phyloP scores from a whole-genome alignment of 2,113 vertebrate genomes.

The Stegastes partitus region DNA sequence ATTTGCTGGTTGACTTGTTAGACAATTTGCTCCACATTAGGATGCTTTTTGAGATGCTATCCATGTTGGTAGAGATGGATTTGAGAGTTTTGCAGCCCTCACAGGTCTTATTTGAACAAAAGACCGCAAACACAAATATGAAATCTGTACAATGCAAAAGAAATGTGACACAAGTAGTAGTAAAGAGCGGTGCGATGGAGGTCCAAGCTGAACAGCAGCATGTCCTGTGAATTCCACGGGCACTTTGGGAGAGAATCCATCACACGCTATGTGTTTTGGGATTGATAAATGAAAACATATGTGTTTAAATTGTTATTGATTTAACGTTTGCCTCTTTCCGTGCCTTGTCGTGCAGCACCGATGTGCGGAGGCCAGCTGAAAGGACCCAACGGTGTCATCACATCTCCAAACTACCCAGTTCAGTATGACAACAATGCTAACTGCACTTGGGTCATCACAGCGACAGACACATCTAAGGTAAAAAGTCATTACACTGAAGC shows the following conservation, averaged over 20 bases:
- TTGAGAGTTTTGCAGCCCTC: neutral
- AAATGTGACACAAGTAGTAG: neutral
- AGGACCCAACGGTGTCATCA: slow-evolving; percentile 93
- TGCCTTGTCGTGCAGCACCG: slow-evolving; percentile 84
- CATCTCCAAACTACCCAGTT: slow-evolving; percentile 97
- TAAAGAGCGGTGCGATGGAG: neutral
- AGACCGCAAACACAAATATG: neutral
- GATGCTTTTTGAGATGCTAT: neutral
- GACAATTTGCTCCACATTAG: neutral
- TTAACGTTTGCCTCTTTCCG: neutral
- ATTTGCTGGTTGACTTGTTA: too few relatives aligned
- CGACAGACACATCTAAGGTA: slow-evolving; percentile 93
- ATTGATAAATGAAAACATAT: neutral
- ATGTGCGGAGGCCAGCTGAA: slow-evolving; percentile 95
- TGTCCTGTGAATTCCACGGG: neutral
- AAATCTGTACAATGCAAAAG: neutral
- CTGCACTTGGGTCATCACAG: slow-evolving; percentile 98
- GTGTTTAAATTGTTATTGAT: neutral
- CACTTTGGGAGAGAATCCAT: neutral
- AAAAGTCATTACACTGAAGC: slow-evolving; percentile 1
- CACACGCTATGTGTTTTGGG: neutral
- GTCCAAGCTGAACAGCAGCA: neutral
- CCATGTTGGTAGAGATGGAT: neutral
- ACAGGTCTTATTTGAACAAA: neutral
- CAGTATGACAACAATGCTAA: slow-evolving; percentile 99